phyloP scores from a whole-genome alignment of 2,113 vertebrate genomes.

The Pollimyrus isidori region DNA sequence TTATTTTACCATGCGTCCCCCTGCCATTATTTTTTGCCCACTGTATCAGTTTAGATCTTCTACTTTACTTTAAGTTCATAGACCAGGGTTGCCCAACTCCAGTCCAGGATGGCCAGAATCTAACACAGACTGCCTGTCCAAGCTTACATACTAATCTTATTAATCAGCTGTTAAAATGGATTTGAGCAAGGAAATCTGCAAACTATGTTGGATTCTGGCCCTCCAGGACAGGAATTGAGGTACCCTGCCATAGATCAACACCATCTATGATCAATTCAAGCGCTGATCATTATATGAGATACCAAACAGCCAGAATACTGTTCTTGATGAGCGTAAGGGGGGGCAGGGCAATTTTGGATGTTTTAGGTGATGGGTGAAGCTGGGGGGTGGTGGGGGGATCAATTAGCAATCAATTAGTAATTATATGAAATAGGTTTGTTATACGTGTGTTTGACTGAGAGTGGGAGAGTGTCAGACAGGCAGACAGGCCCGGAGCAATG shows the following conservation, averaged over 20 bases:
- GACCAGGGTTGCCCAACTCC: background rate
- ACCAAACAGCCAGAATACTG: background rate
- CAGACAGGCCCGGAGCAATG: background rate
- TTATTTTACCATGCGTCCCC: no score
- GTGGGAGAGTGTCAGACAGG: background rate
- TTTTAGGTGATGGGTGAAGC: background rate
- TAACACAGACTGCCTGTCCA: background rate
- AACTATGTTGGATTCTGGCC: background rate
- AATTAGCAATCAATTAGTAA: background rate
- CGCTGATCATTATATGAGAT: background rate
- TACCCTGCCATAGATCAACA: background rate
- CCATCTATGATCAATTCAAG: background rate
- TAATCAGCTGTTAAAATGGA: background rate
- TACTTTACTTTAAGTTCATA: background rate
- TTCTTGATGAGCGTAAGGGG: no score
- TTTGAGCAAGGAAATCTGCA: background rate
- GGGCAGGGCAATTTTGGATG: background rate
- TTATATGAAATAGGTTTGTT: background rate
- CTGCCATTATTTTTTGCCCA: background rate
- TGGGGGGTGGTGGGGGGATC: background rate
- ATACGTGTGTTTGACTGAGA: background rate
- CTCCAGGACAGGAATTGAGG: background rate
- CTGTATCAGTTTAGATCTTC: background rate
- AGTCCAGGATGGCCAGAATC: background rate
- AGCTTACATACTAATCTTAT: background rate